Conservation (phyloP, 2,888 invertebrate genomes). For the Machimus atricapillus region DNA sequence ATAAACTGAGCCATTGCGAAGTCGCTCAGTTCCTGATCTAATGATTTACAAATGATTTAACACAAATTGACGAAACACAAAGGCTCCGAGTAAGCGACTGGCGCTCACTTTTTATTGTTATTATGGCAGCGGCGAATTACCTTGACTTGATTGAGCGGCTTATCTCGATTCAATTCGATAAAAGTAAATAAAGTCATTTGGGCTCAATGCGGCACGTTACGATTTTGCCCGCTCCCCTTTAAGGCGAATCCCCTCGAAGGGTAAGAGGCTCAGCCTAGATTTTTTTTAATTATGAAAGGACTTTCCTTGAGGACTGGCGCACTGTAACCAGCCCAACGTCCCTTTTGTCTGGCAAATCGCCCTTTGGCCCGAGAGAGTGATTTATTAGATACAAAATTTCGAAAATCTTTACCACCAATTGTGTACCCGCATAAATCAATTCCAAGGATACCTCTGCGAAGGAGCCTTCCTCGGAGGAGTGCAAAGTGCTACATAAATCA, state of each 20-base stretch:
- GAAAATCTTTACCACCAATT: slow-evolving; percentile 48
- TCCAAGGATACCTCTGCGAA: slow-evolving; percentile 43
- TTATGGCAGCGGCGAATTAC: slow-evolving; percentile 44
- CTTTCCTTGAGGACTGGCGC: not conserved
- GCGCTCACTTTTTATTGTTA: slow-evolving; percentile 37
- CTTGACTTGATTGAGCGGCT: slow-evolving; percentile 42
- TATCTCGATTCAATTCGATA: slow-evolving; percentile 16
- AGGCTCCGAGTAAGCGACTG: slow-evolving; percentile 36
- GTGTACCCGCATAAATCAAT: slow-evolving; percentile 47
- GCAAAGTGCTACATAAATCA: slow-evolving; percentile 45
- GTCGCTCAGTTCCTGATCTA: slow-evolving; percentile 40
- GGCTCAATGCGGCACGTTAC: slow-evolving; percentile 12
- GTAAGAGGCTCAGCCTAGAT: not conserved
- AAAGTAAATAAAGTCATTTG: slow-evolving; percentile 39
- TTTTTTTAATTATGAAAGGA: slow-evolving; percentile 26
- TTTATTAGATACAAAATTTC: slow-evolving; percentile 46
- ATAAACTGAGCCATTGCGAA: slow-evolving; percentile 34
- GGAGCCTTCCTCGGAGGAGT: slow-evolving; percentile 36
- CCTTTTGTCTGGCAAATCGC: slow-evolving; percentile 44
- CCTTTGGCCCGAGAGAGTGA: slow-evolving; percentile 44
- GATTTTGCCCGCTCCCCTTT: not conserved
- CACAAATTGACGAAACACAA: slow-evolving; percentile 47
- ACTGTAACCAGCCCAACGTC: not conserved
- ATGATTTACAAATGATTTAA: slow-evolving; percentile 49
- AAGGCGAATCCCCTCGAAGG: not conserved